These are phyloP conservation scores for Branchellion lobata DNA, from an alignment of 2,888 invertebrate species.

Conservation along the genomic window DNA sequence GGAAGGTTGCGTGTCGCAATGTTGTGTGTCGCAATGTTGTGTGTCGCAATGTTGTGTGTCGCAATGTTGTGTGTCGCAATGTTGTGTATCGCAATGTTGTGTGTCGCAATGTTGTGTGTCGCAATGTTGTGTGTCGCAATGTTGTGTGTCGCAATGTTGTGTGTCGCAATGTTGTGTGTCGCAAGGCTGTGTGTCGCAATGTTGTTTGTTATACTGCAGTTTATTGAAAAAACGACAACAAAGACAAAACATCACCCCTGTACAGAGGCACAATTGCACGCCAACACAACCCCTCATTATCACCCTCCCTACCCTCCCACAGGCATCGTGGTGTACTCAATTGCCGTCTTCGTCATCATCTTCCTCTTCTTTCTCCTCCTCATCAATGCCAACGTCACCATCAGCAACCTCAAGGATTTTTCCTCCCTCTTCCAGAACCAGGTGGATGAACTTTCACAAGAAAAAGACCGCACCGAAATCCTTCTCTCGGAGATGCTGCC, in stretches of 20 bases:
- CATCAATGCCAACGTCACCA: constrained; percentile 30
- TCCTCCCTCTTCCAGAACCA: constrained; percentile 37
- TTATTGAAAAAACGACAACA: too few species aligned
- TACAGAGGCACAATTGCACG: neutral
- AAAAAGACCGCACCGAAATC: constrained; percentile 35
- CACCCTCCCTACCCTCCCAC: neutral
- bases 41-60: too few species aligned
- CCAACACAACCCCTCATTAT: neutral
- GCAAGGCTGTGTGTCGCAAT: too few species aligned
- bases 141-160: too few species aligned
- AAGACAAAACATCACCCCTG: neutral
- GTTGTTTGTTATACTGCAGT: too few species aligned
- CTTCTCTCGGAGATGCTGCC: constrained; percentile 42
- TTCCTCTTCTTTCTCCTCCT: constrained; percentile 4
- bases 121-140: too few species aligned
- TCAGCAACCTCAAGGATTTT: constrained; percentile 20
- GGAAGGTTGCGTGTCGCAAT: too few species aligned
- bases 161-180: too few species aligned
- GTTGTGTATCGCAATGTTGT: too few species aligned
- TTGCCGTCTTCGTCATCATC: constrained; percentile 26
- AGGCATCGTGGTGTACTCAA: constrained; percentile 16
- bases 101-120: too few species aligned
- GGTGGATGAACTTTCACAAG: constrained; percentile 17
- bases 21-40: too few species aligned
- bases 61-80: too few species aligned